Base-by-base conservation (phyloP, 2,888 invertebrate genomes). In the Eremobia ochroleuca region DNA sequence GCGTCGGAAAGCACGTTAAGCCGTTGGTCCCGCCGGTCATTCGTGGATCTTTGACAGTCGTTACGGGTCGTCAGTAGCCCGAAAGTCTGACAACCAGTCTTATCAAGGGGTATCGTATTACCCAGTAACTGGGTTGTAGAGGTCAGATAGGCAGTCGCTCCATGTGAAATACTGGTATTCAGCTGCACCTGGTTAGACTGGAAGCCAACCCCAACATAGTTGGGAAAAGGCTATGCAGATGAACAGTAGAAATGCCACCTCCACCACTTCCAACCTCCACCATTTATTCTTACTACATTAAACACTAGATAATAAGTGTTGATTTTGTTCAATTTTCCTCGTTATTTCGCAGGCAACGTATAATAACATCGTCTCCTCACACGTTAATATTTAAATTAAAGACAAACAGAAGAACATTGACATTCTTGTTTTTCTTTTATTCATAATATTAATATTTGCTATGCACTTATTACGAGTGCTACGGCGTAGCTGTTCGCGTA, bases 281-380 rank as follows among this genome's bases (percentile, higher is more conserved):
- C 46, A 67, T 87, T 87, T 90, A 87, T 89, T 88, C 89, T 87
- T 87, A 90, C 87, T 90, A 91, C 92, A 92, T 92, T 92, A 91
- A 92, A 85, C 91, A 89, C 85, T 89, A 89, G 88, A 91, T 91
- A 92, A 92, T 90, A 91, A 92, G 91, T 92, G 91, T 92, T 91
- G 92, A 92, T 91, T 91, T 88, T 90, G 90, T 86, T 86, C 88
- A 90, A 91, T 91, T 91, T 92, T 92, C 91, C 89, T 89, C 88
- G 90, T 92, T 92, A 91, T 90, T 90, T 87, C 85, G 86, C 79
- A 62, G 71, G 67, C 43, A 72, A 72, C 72, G 89, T 85, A 85
- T 89, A 89, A 91, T 89, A 88, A 87, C 70, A 71, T 83, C 71
- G 71, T 85, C 79, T 66, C 62, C 76, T 81, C 76, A 84, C 86